Conservation (phyloP, 2,113 vertebrate species). For the Alethe castanea region DNA sequence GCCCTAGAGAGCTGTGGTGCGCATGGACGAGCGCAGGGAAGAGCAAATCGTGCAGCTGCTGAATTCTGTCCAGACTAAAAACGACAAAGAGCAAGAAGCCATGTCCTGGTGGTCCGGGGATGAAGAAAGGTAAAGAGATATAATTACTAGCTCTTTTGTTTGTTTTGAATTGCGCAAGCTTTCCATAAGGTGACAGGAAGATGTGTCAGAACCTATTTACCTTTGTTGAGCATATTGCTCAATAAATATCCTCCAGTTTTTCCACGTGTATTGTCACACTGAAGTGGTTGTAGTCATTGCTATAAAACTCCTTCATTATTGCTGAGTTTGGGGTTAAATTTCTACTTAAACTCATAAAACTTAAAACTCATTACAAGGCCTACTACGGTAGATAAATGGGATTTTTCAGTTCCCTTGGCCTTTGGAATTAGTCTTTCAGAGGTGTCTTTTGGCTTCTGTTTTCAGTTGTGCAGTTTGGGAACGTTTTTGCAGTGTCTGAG, state of each 20-base stretch:
- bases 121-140: constrained; percentile 72
- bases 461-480: not conserved
- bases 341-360: not conserved
- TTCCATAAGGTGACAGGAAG: not conserved
- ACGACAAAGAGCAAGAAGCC: constrained; percentile 69
- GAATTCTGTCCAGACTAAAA: constrained; percentile 81
- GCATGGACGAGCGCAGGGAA: constrained; percentile 92
- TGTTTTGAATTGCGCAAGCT: not conserved
- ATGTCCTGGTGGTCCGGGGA: constrained; percentile 81
- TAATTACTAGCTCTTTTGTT: rapidly evolving
- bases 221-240: not conserved
- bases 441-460: not conserved
- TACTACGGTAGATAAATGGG: rapidly evolving
- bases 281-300: not conserved
- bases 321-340: not conserved
- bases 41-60: constrained; percentile 91
- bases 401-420: not conserved
- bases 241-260: rapidly evolving
- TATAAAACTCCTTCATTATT: not conserved
- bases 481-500: rapidly evolving
- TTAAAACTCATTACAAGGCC: not conserved
- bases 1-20: constrained; percentile 87
- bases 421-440: not conserved
- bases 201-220: not conserved
- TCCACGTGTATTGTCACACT: rapidly evolving